Evolutionary conservation across 2,888 invertebrate genomes (phyloP).

Genomic region (Onchidella celtica): DNA sequence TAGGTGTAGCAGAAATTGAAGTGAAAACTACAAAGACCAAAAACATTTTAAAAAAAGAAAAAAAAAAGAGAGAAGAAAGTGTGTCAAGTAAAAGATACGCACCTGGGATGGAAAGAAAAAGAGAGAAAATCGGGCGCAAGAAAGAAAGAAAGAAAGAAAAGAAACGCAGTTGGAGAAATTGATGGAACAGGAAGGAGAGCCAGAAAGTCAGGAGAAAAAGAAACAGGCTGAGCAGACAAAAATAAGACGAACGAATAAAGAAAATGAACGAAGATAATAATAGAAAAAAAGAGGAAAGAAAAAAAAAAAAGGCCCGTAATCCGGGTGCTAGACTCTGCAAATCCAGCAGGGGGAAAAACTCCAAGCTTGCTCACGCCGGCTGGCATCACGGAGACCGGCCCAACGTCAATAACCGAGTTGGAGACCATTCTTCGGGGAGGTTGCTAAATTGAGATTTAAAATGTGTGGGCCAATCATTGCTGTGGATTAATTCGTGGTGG

Average conservation of each 20-base stretch:
- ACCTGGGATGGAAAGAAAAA: not conserved
- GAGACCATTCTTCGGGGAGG: slow-evolving; percentile 26
- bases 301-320: not conserved
- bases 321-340: not conserved
- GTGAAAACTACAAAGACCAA: too few species aligned
- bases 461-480: slow-evolving; percentile 57
- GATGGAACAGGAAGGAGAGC: not conserved
- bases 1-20: too few species aligned
- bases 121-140: not conserved
- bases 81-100: not conserved
- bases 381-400: not conserved
- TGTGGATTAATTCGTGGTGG: slow-evolving; percentile 59
- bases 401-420: slow-evolving; percentile 25
- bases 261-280: not conserved
- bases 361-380: slow-evolving; percentile 12
- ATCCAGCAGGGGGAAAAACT: slow-evolving; percentile 9
- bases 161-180: not conserved
- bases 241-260: not conserved
- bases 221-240: not conserved
- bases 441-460: slow-evolving; percentile 59
- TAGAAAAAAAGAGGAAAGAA: not conserved
- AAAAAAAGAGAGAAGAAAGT: too few species aligned
- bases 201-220: not conserved
- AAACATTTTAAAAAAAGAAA: too few species aligned
- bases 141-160: not conserved